These are phyloP conservation scores for Dorcus parallelipipedus DNA, from an alignment of 2,888 invertebrate species.

Conservation along the genomic window DNA sequence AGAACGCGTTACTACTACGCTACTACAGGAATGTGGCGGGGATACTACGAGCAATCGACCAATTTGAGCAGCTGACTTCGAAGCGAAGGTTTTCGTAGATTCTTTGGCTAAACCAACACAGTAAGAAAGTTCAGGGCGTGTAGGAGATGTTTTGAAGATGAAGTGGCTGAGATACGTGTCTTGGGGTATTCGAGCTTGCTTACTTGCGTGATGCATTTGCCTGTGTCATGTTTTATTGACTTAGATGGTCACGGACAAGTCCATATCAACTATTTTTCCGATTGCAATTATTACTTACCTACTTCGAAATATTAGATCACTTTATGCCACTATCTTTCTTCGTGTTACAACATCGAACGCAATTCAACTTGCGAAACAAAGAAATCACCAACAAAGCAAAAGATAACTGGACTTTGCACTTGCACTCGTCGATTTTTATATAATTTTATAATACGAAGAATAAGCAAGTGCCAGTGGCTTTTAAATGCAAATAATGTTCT, in stretches of 20 bases:
- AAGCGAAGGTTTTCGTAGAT: constrained; percentile 20
- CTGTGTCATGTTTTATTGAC: not conserved
- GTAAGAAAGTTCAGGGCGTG: constrained; percentile 47
- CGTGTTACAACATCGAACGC: no score
- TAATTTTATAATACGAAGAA: no score
- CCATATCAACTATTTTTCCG: no score
- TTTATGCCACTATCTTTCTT: no score
- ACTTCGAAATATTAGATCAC: no score
- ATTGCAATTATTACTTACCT: no score
- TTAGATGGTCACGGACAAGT: not conserved
- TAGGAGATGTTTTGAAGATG: constrained; percentile 43
- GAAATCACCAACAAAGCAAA: no score
- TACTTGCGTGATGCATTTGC: not conserved
- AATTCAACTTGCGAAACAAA: no score
- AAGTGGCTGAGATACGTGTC: constrained; percentile 31
- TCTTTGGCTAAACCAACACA: constrained; percentile 32
- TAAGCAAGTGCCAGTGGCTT: no score
- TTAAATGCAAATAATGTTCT: no score
- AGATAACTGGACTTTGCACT: no score
- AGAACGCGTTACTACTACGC: constrained; percentile 34
- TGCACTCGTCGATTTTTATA: no score
- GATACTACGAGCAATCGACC: constrained; percentile 44
- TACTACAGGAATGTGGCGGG: constrained; percentile 46
- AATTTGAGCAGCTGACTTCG: constrained; percentile 17
- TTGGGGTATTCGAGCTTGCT: not conserved